These are phyloP conservation scores for Clostera curtula DNA, from an alignment of 2,888 invertebrate species.

Conservation along the genomic window DNA sequence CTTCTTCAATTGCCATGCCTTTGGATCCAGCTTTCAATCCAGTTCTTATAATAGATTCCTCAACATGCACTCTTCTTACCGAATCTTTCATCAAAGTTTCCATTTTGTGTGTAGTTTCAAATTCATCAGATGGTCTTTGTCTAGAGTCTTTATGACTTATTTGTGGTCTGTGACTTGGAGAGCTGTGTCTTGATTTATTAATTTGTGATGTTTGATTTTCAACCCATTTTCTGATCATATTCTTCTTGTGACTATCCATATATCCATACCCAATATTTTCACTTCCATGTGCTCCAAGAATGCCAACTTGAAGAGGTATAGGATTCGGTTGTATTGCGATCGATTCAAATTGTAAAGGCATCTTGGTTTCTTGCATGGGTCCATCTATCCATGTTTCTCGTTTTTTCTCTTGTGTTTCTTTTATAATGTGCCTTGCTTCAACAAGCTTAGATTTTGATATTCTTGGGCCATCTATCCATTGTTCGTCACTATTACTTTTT, in stretches of 20 bases:
- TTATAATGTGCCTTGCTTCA: constrained; percentile 84
- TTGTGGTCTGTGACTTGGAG: constrained; percentile 58
- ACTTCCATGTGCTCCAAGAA: constrained; percentile 59
- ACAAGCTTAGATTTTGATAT: constrained; percentile 89
- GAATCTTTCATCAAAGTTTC: constrained; percentile 70
- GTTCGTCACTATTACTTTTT: constrained; percentile 83
- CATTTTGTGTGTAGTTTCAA: constrained; percentile 48
- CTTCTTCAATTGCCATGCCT: constrained; percentile 66
- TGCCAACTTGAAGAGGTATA: constrained; percentile 53
- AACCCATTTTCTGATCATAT: constrained; percentile 95
- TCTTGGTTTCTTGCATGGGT: constrained; percentile 81
- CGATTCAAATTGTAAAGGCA: constrained; percentile 62
- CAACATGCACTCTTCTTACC: constrained; percentile 71
- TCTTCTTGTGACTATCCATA: constrained; percentile 94
- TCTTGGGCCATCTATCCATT: constrained; percentile 97
- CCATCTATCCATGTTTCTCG: constrained; percentile 97
- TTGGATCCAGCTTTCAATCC: constrained; percentile 74
- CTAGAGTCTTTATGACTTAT: constrained; percentile 35
- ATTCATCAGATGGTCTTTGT: constrained; percentile 39
- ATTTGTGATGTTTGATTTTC: constrained; percentile 92
- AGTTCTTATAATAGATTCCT: constrained; percentile 76
- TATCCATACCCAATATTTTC: constrained; percentile 84
- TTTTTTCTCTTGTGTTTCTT: constrained; percentile 86
- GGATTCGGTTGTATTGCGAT: constrained; percentile 78
- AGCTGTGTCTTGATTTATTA: constrained; percentile 77